These are phyloP conservation scores for Genyomyrus donnyi DNA, from an alignment of 2,113 vertebrate species.

Conservation along the genomic window DNA sequence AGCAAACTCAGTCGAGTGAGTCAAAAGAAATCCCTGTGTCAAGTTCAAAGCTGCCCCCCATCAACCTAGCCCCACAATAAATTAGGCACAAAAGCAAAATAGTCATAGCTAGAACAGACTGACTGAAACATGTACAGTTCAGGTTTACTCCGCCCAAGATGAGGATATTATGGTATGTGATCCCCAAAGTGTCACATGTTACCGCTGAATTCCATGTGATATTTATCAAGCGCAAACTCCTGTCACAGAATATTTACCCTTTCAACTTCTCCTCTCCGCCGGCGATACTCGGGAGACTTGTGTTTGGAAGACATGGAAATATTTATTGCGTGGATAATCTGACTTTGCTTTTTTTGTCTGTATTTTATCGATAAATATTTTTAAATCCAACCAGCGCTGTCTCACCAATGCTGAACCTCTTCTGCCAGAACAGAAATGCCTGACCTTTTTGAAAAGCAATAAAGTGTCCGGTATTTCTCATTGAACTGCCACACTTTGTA, in stretches of 20 bases:
- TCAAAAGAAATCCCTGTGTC: background rate
- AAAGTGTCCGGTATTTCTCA: background rate
- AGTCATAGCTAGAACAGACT: background rate
- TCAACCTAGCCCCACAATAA: background rate
- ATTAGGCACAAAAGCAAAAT: background rate
- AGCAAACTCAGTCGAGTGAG: background rate
- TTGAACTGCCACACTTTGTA: background rate
- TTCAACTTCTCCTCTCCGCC: background rate
- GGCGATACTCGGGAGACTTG: background rate
- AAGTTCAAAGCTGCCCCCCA: background rate
- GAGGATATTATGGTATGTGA: background rate
- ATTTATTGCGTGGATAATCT: background rate
- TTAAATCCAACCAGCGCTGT: background rate
- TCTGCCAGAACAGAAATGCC: background rate
- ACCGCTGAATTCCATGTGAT: background rate
- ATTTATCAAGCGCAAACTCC: background rate
- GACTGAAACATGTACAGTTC: background rate
- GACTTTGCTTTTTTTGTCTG: background rate
- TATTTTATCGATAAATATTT: slow-evolving; percentile 1
- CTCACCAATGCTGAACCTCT: background rate
- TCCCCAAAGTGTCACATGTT: background rate
- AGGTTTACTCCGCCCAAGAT: background rate
- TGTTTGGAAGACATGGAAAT: slow-evolving; percentile 2
- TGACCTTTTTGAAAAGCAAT: background rate
- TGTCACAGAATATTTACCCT: background rate